Evolutionary conservation across 2,797 vertebrate genomes (phyloP).

Genomic region (Clarias laeviceps): DNA sequence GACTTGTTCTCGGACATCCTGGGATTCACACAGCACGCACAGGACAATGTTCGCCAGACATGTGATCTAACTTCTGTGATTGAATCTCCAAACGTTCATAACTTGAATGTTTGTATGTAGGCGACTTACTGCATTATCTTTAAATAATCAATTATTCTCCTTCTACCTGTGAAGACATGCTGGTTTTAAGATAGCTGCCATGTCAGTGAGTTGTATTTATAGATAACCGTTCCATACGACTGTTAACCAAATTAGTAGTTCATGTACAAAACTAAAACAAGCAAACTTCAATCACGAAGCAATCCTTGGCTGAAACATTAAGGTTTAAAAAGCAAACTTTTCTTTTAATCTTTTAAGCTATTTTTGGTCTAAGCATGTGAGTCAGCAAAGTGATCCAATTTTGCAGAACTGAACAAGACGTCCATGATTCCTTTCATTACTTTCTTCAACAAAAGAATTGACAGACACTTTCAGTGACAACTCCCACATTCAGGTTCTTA

Average conservation of each 20-base stretch:
- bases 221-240: not conserved
- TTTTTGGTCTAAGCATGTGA: not conserved
- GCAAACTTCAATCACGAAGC: not conserved
- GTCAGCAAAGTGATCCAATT: not conserved
- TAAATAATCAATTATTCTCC: not conserved
- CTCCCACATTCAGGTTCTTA: not conserved
- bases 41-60: no score
- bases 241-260: not conserved
- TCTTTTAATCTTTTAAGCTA: not conserved
- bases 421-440: not conserved
- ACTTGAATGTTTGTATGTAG: no score
- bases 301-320: not conserved
- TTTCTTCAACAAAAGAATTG: slow-evolving; percentile 8
- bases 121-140: not conserved
- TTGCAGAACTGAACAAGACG: not conserved
- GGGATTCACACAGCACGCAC: no score
- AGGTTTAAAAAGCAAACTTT: not conserved
- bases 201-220: not conserved
- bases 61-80: no score
- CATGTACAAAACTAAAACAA: not conserved
- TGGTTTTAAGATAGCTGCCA: not conserved
- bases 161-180: not conserved
- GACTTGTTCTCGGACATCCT: no score
- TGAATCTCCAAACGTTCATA: no score
- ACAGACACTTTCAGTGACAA: not conserved